A percentile compares a stretch with the other conserved stretches of the same genome.
These are phyloP conservation scores for Agonopterix alstromeriana DNA, from an alignment of 2,888 invertebrate genomes.

Conservation along the genomic window DNA sequence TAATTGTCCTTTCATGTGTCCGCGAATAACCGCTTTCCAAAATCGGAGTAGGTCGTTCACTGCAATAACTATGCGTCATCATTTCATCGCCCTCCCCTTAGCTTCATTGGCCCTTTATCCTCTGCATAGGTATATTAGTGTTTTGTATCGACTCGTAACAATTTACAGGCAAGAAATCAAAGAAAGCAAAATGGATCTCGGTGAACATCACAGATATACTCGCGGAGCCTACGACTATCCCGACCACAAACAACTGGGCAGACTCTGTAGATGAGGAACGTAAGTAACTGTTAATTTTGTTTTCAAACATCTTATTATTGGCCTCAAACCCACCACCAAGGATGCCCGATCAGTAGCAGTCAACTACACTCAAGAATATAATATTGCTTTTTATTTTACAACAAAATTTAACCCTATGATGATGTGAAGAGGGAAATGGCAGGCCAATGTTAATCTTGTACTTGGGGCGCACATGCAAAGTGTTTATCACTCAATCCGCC, in stretches of 20 bases:
- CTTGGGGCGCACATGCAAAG: conserved; percentile 82
- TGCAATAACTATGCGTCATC: conserved; percentile 61
- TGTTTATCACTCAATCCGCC: conserved; percentile 76
- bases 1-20: conserved; percentile 32
- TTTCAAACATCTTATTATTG: conserved; percentile 18
- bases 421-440: conserved; percentile 58
- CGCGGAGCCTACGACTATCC: conserved; percentile 80
- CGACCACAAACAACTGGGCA: conserved; percentile 83
- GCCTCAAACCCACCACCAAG: not conserved
- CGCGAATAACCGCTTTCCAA: conserved; percentile 63
- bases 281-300: conserved; percentile 44
- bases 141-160: conserved; percentile 7
- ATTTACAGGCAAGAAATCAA: conserved; percentile 86
- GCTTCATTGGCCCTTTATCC: conserved; percentile 18
- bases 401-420: conserved; percentile 50
- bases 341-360: not conserved
- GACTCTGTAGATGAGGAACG: conserved; percentile 90
- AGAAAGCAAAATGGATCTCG: conserved; percentile 90
- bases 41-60: conserved; percentile 64
- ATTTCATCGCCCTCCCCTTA: conserved; percentile 37
- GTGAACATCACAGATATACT: conserved; percentile 89
- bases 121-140: conserved; percentile 11
- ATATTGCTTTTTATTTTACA: not conserved
- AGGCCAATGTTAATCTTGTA: conserved; percentile 86
- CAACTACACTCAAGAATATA: no score